Conservation (phyloP, 2,113 vertebrate species). For the Hippolais icterina region DNA sequence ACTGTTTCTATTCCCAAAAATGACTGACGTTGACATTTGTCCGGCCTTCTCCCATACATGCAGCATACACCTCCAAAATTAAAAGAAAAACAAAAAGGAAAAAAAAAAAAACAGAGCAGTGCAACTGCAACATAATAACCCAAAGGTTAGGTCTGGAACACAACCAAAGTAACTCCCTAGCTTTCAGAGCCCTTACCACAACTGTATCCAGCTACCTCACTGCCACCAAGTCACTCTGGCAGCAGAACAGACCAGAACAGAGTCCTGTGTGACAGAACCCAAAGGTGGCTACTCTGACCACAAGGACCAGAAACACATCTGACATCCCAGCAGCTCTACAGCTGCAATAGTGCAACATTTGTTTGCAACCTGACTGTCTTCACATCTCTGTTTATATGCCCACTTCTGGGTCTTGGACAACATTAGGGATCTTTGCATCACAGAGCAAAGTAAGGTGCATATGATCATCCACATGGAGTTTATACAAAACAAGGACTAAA, state of each 20-base stretch:
- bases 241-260: neutral
- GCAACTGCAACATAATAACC: neutral
- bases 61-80: neutral
- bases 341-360: neutral
- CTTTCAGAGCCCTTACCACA: neutral
- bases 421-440: neutral
- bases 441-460: neutral
- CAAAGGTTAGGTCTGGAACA: neutral
- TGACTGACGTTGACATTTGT: rapidly evolving
- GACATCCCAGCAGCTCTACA: neutral
- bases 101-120: neutral
- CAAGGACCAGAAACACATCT: neutral
- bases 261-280: neutral
- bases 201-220: neutral
- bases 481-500: neutral
- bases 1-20: neutral
- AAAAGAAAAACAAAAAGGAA: neutral
- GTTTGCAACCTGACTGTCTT: neutral
- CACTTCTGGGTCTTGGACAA: neutral
- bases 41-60: neutral
- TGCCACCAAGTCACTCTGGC: neutral
- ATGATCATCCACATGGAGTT: neutral
- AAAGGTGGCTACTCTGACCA: neutral
- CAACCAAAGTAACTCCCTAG: neutral
- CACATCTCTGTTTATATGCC: neutral